A percentile compares a stretch with the other conserved stretches of the same genome.
Conservation (phyloP, 2,113 vertebrate species). For the Rana temporaria region DNA sequence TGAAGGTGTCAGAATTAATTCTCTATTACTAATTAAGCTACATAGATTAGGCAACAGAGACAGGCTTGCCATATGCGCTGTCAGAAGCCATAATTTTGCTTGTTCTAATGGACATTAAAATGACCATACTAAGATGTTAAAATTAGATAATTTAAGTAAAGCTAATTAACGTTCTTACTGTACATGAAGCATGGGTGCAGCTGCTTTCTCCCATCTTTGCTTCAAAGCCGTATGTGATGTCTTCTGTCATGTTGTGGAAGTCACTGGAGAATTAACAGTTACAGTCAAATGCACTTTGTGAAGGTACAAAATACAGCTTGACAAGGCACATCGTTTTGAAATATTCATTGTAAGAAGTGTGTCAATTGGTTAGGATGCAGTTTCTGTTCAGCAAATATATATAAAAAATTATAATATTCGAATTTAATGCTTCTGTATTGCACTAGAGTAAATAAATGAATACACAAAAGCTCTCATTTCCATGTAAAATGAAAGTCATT, state of each 20-base stretch:
- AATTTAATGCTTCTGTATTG: too few relatives aligned
- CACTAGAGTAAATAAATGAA: too few relatives aligned
- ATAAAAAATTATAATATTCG: too few relatives aligned
- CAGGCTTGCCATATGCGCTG: conserved; percentile 41
- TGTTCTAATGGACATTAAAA: conserved; percentile 56
- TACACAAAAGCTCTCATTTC: neutral
- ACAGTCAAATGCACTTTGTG: conserved; percentile 43
- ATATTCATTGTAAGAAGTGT: conserved; percentile 14
- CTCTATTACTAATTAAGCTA: conserved; percentile 52
- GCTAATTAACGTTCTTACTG: conserved; percentile 50
- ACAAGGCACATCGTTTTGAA: conserved; percentile 32
- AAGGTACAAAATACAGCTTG: conserved; percentile 39
- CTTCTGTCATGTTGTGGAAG: conserved; percentile 46
- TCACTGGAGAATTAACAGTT: conserved; percentile 40
- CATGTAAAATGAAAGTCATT: neutral
- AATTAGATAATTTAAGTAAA: conserved; percentile 49
- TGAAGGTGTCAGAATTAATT: conserved; percentile 56
- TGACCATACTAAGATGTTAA: conserved; percentile 53
- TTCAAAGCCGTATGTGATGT: conserved; percentile 33
- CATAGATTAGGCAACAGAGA: conserved; percentile 50
- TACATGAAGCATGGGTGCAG: conserved; percentile 6
- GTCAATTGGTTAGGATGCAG: neutral
- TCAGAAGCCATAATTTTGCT: conserved; percentile 55
- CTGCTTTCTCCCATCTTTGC: neutral
- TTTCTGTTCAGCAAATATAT: neutral